phyloP scores from a whole-genome alignment of 1,140 invertebrate species.

The Reticulitermes speratus region DNA sequence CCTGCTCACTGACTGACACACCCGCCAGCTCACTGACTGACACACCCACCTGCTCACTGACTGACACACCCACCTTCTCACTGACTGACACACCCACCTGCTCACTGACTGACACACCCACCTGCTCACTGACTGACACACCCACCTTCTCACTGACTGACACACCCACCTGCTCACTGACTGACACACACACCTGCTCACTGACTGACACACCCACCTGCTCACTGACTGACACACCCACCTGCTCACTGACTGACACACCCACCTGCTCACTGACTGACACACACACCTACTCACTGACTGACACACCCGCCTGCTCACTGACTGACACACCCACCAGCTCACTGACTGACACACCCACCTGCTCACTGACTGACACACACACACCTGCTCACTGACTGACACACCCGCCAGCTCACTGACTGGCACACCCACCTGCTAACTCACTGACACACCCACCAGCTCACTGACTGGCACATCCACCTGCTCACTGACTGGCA shows the following conservation, averaged over 20 bases:
- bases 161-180: not conserved
- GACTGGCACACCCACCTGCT: too few relatives aligned
- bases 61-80: not conserved
- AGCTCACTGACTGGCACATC: too few relatives aligned
- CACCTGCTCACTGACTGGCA: too few relatives aligned
- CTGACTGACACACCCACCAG: not conserved
- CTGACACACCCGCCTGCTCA: not conserved
- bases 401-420: too few relatives aligned
- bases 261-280: not conserved
- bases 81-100: not conserved
- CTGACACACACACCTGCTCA: not conserved
- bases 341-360: not conserved
- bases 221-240: not conserved
- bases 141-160: not conserved
- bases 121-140: not conserved
- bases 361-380: not conserved
- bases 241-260: not conserved
- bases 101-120: not conserved
- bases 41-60: not conserved
- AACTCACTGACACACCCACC: too few relatives aligned
- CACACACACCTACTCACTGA: not conserved
- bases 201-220: not conserved
- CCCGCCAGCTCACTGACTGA: conserved; percentile 9
- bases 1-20: too few relatives aligned
- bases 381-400: not conserved